These are phyloP conservation scores for Camelus dromedarius DNA, from an alignment of 2,113 vertebrate species.

Conservation along the genomic window DNA sequence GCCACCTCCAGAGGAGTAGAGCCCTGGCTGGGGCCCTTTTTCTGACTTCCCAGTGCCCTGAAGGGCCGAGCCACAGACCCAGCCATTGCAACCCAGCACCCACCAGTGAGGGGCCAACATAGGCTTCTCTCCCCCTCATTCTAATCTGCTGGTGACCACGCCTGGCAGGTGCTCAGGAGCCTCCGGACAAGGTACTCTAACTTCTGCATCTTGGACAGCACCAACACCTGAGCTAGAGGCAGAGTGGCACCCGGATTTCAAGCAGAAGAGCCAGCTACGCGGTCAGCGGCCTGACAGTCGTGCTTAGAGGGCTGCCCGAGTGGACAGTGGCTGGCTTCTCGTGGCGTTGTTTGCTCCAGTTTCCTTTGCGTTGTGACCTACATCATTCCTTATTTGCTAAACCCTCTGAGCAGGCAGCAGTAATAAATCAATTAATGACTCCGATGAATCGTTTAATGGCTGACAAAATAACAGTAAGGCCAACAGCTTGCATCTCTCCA, in stretches of 20 bases:
- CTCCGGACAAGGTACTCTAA: not conserved
- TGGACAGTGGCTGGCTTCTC: conserved; percentile 72
- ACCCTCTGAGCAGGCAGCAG: conserved; percentile 88
- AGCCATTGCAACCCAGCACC: not conserved
- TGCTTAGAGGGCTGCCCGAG: not conserved
- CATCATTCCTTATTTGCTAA: conserved; percentile 92
- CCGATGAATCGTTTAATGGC: conserved; percentile 91
- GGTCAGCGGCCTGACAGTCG: not conserved
- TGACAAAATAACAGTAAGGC: conserved; percentile 91
- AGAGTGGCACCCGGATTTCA: not conserved
- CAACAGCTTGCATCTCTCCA: conserved; percentile 92
- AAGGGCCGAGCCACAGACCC: not conserved
- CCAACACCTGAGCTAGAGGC: not conserved
- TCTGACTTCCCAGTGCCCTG: not conserved
- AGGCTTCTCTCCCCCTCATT: not conserved
- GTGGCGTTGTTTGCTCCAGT: conserved; percentile 85
- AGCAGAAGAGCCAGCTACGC: not conserved
- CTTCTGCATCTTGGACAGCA: not conserved
- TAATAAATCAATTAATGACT: conserved; percentile 94
- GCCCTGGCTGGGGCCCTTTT: too few relatives aligned
- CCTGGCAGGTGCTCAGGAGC: not conserved
- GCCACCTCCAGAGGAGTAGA: not conserved
- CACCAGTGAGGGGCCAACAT: not conserved
- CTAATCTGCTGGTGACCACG: not conserved
- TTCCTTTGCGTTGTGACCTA: conserved; percentile 88